Base-by-base conservation (phyloP, 2,113 vertebrate species). In the Vidua macroura region DNA sequence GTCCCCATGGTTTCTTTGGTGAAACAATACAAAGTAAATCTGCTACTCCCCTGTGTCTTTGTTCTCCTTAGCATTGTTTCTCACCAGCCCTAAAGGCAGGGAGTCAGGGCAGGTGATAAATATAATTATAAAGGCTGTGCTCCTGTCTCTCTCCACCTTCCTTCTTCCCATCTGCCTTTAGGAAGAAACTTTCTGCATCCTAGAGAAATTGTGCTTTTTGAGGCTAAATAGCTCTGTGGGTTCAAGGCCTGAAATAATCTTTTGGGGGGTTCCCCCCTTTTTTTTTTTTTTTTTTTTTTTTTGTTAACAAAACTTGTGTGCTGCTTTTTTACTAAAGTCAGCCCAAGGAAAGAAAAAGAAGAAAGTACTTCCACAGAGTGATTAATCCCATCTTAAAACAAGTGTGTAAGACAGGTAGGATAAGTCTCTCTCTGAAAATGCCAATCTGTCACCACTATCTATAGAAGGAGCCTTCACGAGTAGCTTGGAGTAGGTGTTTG, bases 331-430 rank as follows among this genome's bases (percentile, higher is more conserved):
- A 44, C 80, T 81, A 60, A 90, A 92, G 39, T 72, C 52, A 66
- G 35, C 72, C 64, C 64, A 83, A 88, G 27, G 43, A 76, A 88
- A 83, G 52, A 59, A 67, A 62, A 94, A 88, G 88, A 86, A 93
- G 55, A 94, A 95, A 90, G 69, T 82, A 52, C 48, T 92, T 96
- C 35, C 53, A 91, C 74, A 64, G 24, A 33, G 73, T 96, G 88
- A 95, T 93, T 94, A 95, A 92, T 92, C 30, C 37, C 80, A 86
- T 95, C 83, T 92, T 95, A 70, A 93, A 95, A 55, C 95, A 95
- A 96, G 94, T 82, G 96, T 96, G 96, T 94, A 96, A 96, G 94
- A 96, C 96, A 96, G 96, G 96, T 96, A 96, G 96, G 94, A 78
- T 81, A 94, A 94, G 48, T 92, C 56, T 96, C 81, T 90, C 20